These are phyloP conservation scores for Macaria liturata DNA, from an alignment of 2,888 invertebrate species.

Conservation along the genomic window DNA sequence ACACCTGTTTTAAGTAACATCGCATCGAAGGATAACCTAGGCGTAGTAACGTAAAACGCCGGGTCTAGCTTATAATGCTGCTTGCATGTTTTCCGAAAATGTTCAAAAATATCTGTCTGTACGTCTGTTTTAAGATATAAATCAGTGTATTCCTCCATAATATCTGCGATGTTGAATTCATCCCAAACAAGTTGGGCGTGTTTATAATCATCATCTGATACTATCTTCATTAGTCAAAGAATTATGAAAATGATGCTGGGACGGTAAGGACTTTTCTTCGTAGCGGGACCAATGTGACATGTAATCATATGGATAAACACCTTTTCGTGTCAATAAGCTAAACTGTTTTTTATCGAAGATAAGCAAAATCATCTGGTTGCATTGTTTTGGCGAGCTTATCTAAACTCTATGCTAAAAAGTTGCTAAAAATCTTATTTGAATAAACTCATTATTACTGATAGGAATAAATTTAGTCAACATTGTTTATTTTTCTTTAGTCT, in stretches of 20 bases:
- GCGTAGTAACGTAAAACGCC: constrained; percentile 20
- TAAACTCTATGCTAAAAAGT: constrained; percentile 2
- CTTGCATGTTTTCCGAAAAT: constrained; percentile 12
- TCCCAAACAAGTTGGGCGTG: constrained; percentile 11
- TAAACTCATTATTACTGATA: neutral
- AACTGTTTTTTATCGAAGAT: neutral
- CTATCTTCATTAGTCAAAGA: neutral
- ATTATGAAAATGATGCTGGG: constrained; percentile 1
- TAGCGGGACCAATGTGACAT: neutral
- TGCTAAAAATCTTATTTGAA: neutral
- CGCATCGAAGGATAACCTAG: constrained; percentile 22
- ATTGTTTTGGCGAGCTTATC: constrained; percentile 1
- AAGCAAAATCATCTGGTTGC: neutral
- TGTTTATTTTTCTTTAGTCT: neutral
- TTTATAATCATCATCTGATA: constrained; percentile 7
- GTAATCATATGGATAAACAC: constrained; percentile 1
- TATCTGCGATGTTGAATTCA: constrained; percentile 6
- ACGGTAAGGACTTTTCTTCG: neutral
- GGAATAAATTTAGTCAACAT: constrained; percentile 12
- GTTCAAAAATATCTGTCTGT: constrained; percentile 14
- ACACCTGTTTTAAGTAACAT: constrained; percentile 8
- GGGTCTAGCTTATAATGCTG: constrained; percentile 21
- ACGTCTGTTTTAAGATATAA: constrained; percentile 6
- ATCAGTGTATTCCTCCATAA: constrained; percentile 13
- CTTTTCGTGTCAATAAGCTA: neutral